Percentiles rank a stretch among this genome's conserved stretches.
Evolutionary conservation across 2,113 vertebrate species (phyloP).

Genomic region (Dolichallabes microphthalmus): DNA sequence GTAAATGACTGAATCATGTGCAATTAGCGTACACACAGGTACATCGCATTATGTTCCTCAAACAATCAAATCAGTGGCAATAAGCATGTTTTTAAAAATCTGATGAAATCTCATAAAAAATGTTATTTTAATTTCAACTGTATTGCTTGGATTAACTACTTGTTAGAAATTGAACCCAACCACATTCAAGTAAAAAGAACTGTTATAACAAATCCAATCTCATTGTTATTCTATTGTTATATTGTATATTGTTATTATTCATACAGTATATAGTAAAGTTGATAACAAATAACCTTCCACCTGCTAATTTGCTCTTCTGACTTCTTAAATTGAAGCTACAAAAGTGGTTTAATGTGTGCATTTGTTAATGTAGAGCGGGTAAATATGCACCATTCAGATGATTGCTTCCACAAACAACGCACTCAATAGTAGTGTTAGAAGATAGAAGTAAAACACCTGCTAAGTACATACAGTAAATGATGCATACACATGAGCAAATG

Average conservation of each 20-base stretch:
- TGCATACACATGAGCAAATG: background rate
- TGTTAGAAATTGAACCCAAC: background rate
- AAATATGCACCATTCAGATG: background rate
- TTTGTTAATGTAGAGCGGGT: background rate
- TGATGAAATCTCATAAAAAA: too few species aligned
- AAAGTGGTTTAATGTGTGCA: background rate
- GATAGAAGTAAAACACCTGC: background rate
- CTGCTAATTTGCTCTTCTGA: background rate
- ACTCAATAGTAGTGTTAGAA: background rate
- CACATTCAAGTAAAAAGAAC: background rate
- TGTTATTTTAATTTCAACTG: background rate
- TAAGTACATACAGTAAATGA: constrained; percentile 5
- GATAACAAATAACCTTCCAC: background rate
- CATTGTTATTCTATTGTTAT: too few species aligned
- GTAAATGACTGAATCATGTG: background rate
- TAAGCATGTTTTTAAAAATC: background rate
- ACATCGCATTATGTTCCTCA: background rate
- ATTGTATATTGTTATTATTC: too few species aligned
- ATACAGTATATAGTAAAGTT: background rate
- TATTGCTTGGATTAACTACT: background rate
- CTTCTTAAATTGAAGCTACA: background rate
- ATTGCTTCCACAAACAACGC: background rate
- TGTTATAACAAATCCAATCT: background rate
- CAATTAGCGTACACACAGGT: background rate
- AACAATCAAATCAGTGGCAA: background rate